Base-by-base conservation (phyloP, 2,888 invertebrate species). In the Agrochola litura region DNA sequence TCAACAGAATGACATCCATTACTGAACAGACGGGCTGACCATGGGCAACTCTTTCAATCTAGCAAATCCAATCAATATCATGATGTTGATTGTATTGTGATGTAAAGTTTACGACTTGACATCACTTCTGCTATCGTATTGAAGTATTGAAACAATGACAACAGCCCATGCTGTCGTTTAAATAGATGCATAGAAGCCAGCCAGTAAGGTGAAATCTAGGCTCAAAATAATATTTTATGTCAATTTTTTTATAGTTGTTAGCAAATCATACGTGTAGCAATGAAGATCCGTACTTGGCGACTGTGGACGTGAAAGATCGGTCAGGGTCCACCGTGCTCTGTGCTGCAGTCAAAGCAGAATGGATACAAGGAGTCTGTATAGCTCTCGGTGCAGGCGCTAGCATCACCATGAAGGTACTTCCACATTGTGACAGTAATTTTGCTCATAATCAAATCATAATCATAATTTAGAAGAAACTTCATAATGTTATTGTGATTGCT, bases 341-440 rank as follows among this genome's bases (percentile, higher is more conserved):
- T 76, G 87, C 92, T 0, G 95, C 97, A 14, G 93, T 97, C 0
- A 91, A 92, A 70, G 90, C 89, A 0, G 93, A 93, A 2, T 97
- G 97, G 96, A 89, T 92, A 6, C 91, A 94, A 19, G 96, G 97
- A 5, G 95, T 96, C 0, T 93, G 93, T 58, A 89, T 96, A 6
- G 93, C 97, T 54, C 86, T 97, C 46, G 95, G 96, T 84, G 93
- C 95, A n/a, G 95, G 95, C 8, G 96, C 97, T 58, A 93, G 95
- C 86, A 92, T 96, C n/a, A 92, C 91, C n/a, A 86, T 93, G 64
- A 85, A 83, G 84, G 90, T 90, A 63, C 1, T 25, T 37, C 8
- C 16, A 54, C 25, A 61, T 61, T 12, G 16, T 16, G 37, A 37
- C 14, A 37, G 6, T 61, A 19, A 37, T 8, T 37, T 10, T 14